Base-by-base conservation (phyloP, 2,797 vertebrate species). In the Tragelaphus oryx region DNA sequence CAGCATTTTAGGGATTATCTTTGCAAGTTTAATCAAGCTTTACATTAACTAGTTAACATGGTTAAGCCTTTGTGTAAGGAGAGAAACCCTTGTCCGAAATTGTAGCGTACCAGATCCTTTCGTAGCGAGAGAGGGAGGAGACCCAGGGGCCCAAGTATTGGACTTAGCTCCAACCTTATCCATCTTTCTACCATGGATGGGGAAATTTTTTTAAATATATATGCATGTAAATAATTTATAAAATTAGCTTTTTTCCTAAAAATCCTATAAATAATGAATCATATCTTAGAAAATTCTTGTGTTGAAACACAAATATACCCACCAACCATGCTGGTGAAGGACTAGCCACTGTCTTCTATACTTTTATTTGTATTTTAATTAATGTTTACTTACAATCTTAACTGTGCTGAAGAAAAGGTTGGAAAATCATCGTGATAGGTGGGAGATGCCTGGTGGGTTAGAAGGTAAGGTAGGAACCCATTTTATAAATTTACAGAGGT, bases 41-140 rank as follows among this genome's bases (percentile, higher is more conserved):
- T 96, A 83, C 87, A 81, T 94, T 96, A 96, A 96, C 96, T 93
- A 94, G 94, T 95, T 97, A 97, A 96, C 87, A 57, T 92, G 85
- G 96, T 60, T 92, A 94, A 96, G 87, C 90, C 75, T 94, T 93
- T 92, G 20, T 79, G 94, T 86, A 44, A 96, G 76, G 87, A 96
- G 87, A 93, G 83, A 94, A 88, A 75, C 85, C n/a, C 76, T 96
- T 83, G 76, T 94, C 89, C 91, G 87, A 96, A 96, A 96, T 57
- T 52, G 52, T 52, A 46, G 59, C 57, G 2, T n/a, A 17, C 60
- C 18, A 18, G 62, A 87, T 90, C 60, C 12, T 80, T 93, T 48
- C 55, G 17, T n/a, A 37, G 17, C 17, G 54, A 71, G 22, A 20
- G 30, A 37, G 17, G 28, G 54, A 80, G 22, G 24, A 6, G 52